Conservation (phyloP, 2,113 vertebrate genomes). For the Caracal caracal region DNA sequence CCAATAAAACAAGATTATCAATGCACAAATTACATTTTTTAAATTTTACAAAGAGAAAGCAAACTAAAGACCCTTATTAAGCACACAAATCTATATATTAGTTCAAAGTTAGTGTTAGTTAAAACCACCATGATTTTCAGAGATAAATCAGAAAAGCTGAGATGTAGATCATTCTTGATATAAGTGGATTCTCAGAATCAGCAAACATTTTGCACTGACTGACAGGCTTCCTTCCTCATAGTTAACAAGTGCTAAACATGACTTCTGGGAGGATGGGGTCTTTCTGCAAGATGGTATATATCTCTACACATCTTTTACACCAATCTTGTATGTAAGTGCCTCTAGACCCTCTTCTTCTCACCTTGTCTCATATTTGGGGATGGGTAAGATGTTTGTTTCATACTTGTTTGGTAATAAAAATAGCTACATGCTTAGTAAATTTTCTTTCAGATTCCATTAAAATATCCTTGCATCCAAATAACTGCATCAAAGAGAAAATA, state of each 20-base stretch:
- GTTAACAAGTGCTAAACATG: neutral
- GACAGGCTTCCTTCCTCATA: neutral
- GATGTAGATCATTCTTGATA: neutral
- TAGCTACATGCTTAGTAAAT: neutral
- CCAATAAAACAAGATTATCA: neutral
- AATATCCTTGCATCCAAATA: neutral
- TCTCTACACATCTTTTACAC: neutral
- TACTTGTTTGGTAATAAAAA: neutral
- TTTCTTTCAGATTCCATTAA: neutral
- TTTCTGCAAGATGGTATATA: neutral
- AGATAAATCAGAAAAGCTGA: neutral
- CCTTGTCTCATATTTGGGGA: neutral
- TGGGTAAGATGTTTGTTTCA: neutral
- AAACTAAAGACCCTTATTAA: neutral
- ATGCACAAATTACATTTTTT: neutral
- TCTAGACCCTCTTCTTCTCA: neutral
- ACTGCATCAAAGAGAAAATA: neutral
- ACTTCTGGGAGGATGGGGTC: neutral
- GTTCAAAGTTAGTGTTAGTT: neutral
- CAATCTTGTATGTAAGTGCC: neutral
- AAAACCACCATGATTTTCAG: neutral
- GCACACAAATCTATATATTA: neutral
- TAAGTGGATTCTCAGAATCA: neutral
- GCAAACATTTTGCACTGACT: neutral
- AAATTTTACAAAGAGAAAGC: conserved; percentile 7